phyloP scores from a whole-genome alignment of 2,888 invertebrate genomes.

The Eueremaeus valkanovi region DNA sequence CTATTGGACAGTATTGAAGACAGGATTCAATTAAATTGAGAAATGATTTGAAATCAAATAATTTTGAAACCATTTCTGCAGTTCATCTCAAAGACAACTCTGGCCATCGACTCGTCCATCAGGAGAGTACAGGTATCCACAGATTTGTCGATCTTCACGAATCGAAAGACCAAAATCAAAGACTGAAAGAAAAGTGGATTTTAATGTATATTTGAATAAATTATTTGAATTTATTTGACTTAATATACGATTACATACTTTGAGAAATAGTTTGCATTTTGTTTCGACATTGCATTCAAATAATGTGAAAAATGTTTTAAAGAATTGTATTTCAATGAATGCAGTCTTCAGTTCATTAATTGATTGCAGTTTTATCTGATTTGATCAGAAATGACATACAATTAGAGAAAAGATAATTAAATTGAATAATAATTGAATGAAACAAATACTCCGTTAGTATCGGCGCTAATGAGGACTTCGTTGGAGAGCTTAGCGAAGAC shows the following conservation, averaged over 20 bases:
- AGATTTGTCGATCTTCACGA: conserved; percentile 23
- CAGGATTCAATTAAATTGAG: background rate
- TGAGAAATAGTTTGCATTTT: conserved; percentile 14
- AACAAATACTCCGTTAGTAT: conserved; percentile 1
- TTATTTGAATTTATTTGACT: background rate
- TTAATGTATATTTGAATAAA: no score
- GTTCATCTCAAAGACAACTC: conserved; percentile 32
- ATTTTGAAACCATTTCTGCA: background rate
- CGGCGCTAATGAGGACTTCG: background rate
- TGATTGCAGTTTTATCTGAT: conserved; percentile 16
- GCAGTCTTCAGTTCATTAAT: conserved; percentile 10
- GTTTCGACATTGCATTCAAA: conserved; percentile 30
- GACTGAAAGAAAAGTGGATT: conserved; percentile 31
- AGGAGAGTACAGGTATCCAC: conserved; percentile 23
- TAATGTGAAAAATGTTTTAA: conserved; percentile 19
- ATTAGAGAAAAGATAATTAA: background rate
- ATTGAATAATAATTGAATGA: no score
- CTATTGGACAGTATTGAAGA: background rate
- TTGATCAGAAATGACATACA: background rate
- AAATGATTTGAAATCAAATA: background rate
- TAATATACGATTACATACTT: background rate
- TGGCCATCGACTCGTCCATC: conserved; percentile 22
- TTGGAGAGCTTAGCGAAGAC: background rate
- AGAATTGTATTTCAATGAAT: conserved; percentile 26
- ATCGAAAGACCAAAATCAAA: conserved; percentile 27